Base-by-base conservation (phyloP, 2,113 vertebrate species). In the Hydrolagus affinis region DNA sequence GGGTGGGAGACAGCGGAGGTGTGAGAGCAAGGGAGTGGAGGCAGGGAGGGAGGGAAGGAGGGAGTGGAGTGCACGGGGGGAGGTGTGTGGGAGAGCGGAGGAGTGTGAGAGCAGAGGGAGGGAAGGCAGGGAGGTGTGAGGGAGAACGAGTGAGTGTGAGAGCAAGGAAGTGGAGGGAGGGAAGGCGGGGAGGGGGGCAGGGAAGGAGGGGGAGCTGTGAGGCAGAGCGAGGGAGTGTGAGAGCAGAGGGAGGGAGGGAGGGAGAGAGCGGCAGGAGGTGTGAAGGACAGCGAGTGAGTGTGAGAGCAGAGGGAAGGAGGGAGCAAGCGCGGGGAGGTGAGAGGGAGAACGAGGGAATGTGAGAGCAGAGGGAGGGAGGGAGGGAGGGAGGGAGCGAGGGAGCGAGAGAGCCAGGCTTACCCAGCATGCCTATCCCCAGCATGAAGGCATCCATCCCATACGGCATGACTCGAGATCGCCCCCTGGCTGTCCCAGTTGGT, bases 391-490 rank as follows among this genome's bases (percentile, higher is more conserved):
- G 75, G 57, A 56, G 17, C n/a, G 8, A 0, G 21, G 23, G 57
- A 14, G 21, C 10, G 8, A 2, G n/a, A 62, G n/a, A 6, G 86
- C 59, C 23, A 17, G 86, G 87, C 95, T 92, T 95, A 99, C 98
- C 98, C 91, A 99, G 94, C 98, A 99, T 99, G 92, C 98, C 98
- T 14, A 99, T 99, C 86, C 98, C 98, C 86, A 99, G 94, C 98
- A 99, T 99, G 92, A 99, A 99, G 90, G 98, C 98, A 57, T 99
- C 98, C 98, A 99, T 99, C 87, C 97, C 97, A 11, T 99, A 99
- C 86, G 97, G 98, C 96, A 99, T 97, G 88, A 98, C 97, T 86
- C 98, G 94, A 89, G 97, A 97, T 89, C 98, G 94, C 70, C 98
- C 98, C 90, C 98, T 94, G 57, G 97, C 97, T 0, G 97, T 97